phyloP scores from a whole-genome alignment of 2,113 vertebrate genomes.

The Leucoraja erinaceus region DNA sequence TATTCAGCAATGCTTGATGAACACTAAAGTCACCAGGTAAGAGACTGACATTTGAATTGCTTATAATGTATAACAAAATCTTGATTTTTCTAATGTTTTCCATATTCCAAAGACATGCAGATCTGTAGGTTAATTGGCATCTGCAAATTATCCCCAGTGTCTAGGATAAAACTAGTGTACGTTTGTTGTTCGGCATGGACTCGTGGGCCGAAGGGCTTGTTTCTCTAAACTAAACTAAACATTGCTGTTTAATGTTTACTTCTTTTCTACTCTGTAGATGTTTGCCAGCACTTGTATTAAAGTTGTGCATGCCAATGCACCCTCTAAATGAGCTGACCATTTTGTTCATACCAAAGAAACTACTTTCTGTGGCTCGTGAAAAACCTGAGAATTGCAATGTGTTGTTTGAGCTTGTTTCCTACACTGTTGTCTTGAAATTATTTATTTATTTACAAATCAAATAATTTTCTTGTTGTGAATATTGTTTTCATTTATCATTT shows the following conservation, averaged over 20 bases:
- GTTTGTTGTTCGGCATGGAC: too few species aligned
- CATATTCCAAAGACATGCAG: too few species aligned
- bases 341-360: not conserved
- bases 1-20: constrained; percentile 90
- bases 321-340: not conserved
- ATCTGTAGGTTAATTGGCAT: too few species aligned
- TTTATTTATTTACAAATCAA: not conserved
- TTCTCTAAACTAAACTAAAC: too few species aligned
- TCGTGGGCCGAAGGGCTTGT: too few species aligned
- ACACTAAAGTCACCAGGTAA: constrained; percentile 83
- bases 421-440: not conserved
- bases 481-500: not conserved
- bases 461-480: not conserved
- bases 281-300: not conserved
- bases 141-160: too few species aligned
- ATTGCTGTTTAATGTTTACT: too few species aligned
- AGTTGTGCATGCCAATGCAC: not conserved
- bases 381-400: not conserved
- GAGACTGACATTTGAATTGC: not conserved
- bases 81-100: not conserved
- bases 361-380: not conserved
- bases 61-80: not conserved
- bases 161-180: too few species aligned
- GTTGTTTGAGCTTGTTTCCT: not conserved
- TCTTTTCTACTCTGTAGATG: not conserved